Base-by-base conservation (phyloP, 2,797 vertebrate genomes). In the Sorex maritimensis region DNA sequence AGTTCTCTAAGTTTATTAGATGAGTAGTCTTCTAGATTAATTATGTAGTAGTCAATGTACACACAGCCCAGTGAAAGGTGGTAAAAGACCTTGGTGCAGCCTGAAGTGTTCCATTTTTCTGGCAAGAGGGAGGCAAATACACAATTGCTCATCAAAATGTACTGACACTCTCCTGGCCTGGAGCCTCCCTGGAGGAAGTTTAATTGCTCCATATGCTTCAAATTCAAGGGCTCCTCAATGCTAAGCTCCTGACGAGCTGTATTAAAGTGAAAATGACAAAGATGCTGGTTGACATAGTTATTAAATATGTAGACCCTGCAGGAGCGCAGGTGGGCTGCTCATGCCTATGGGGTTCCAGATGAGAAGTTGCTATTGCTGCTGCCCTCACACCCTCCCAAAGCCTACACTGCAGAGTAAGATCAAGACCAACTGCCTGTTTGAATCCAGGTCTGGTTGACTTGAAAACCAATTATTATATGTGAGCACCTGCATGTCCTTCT, bases 181-280 rank as follows among this genome's bases (percentile, higher is more conserved):
- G 86, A 96, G 77, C 91, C 94, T 96, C 97, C 91, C 96, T 92
- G 58, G 94, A 95, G 96, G 95, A 98, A 98, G 98, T 98, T 95
- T 99, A 99, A 98, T 97, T 93, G 82, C 97, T 98, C 97, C 96
- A 83, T 98, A 98, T 98, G 97, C 97, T 98, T 98, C 97, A 97
- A 92, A 97, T 95, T 98, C 96, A 97, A 98, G 97, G 98, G 96
- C 97, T 98, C 96, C 97, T 98, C 96, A 94, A 93, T 92, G 97
- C 95, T 97, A 97, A 97, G 96, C 96, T 97, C 96, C 97, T 93
- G 98, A 97, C 85, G 93, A 92, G 94, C 91, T 94, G 90, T 80
- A 86, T 97, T 97, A 81, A 73, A 97, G 92, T 95, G 97, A 96
- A 98, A 96, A 96, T 97, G 97, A 97, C 94, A 89, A 73, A 93